Conservation (phyloP, 2,113 vertebrate genomes). For the Neotoma lepida region DNA sequence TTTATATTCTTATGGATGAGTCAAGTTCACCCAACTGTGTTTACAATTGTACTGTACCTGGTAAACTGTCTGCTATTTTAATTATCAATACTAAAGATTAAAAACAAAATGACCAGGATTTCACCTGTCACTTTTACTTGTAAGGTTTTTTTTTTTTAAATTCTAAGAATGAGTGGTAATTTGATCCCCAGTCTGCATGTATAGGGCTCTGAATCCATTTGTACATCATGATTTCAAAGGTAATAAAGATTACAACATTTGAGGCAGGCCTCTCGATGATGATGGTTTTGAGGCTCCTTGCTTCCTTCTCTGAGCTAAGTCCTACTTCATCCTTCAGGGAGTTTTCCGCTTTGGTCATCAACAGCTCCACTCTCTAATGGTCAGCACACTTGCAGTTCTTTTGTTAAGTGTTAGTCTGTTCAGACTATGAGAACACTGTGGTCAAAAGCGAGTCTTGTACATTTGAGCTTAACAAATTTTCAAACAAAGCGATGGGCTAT, state of each 20-base stretch:
- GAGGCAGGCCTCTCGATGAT: background rate
- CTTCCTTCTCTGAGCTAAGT: background rate
- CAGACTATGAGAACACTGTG: background rate
- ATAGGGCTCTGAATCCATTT: background rate
- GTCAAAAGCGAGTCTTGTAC: background rate
- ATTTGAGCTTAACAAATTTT: background rate
- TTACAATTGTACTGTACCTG: background rate
- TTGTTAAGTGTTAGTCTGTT: background rate
- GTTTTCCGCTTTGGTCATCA: background rate
- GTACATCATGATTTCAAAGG: background rate
- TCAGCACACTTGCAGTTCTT: background rate
- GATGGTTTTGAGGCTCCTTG: background rate
- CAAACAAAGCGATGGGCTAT: background rate
- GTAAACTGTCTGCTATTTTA: slow-evolving; percentile 16
- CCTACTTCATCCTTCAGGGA: background rate
- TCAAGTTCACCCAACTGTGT: background rate
- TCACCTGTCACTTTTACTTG: background rate
- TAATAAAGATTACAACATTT: background rate
- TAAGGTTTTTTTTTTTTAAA: background rate
- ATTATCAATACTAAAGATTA: slow-evolving; percentile 19
- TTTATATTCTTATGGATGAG: background rate
- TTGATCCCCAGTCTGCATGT: background rate
- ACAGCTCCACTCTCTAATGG: background rate
- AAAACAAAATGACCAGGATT: slow-evolving; percentile 12
- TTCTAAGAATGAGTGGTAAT: background rate